Conservation (phyloP, 2,888 invertebrate genomes). For the Cosmopolites sordidus region DNA sequence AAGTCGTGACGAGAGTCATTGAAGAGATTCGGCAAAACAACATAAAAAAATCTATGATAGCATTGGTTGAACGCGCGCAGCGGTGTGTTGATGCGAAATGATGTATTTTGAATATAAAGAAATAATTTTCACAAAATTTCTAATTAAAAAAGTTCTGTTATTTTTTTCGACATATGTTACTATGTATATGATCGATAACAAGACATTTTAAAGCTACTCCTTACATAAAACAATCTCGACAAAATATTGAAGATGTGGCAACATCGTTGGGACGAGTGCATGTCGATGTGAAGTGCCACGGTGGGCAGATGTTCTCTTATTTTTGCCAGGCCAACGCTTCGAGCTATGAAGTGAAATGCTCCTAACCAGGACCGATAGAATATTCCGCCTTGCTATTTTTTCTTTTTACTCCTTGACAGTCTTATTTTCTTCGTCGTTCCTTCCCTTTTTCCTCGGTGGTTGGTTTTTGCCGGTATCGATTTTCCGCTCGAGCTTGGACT, state of each 20-base stretch:
- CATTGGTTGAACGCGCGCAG: too few species aligned
- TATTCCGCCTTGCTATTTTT: constrained; percentile 1
- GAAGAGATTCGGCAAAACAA: too few species aligned
- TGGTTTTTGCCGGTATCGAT: constrained; percentile 1
- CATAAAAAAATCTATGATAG: too few species aligned
- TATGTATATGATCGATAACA: too few species aligned
- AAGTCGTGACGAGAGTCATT: too few species aligned
- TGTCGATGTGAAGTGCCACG: constrained; percentile 2
- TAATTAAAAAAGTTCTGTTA: too few species aligned
- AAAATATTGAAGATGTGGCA: neutral
- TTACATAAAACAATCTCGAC: too few species aligned
- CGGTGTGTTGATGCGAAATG: too few species aligned
- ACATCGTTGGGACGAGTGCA: constrained; percentile 7
- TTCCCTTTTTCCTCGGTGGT: neutral
- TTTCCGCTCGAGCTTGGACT: neutral
- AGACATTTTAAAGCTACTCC: too few species aligned
- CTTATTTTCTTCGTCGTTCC: neutral
- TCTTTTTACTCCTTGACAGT: neutral
- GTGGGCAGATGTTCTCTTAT: constrained; percentile 10
- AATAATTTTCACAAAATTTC: too few species aligned
- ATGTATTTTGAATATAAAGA: too few species aligned
- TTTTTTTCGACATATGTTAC: too few species aligned
- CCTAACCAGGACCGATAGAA: constrained; percentile 5
- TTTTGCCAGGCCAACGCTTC: constrained; percentile 11
- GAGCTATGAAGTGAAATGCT: constrained; percentile 12